These are phyloP conservation scores for Pogonognathellus flavescens DNA, from an alignment of 1,140 invertebrate genomes.

Conservation along the genomic window DNA sequence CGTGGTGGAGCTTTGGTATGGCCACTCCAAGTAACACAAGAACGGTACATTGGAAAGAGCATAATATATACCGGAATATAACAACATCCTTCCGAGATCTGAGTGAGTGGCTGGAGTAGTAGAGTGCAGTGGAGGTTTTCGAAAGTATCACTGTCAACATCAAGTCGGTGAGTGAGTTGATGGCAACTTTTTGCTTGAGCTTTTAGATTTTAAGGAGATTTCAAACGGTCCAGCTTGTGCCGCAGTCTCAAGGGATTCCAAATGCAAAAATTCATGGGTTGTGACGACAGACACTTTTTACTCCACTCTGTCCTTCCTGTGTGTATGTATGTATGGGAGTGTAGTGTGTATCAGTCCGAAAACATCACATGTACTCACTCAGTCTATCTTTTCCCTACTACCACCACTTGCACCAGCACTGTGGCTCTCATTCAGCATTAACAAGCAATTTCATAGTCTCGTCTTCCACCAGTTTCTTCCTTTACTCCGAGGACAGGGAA, in stretches of 20 bases:
- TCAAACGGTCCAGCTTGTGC: constrained; percentile 59
- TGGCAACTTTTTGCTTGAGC: constrained; percentile 49
- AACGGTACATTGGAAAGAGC: constrained; percentile 18
- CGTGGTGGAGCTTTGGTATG: constrained; percentile 9
- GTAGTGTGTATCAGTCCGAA: too few species aligned
- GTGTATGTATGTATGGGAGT: not conserved
- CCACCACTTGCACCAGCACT: not conserved
- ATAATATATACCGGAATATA: constrained; percentile 38
- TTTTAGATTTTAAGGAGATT: constrained; percentile 63
- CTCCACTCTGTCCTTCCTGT: not conserved
- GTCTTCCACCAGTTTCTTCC: too few species aligned
- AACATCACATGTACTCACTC: not conserved
- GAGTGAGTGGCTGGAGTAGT: not conserved
- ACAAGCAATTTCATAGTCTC: too few species aligned
- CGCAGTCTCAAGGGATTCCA: constrained; percentile 54
- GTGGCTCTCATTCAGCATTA: too few species aligned
- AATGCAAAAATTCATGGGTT: constrained; percentile 52
- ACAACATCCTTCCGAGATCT: constrained; percentile 6
- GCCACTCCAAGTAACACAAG: not conserved
- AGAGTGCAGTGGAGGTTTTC: constrained; percentile 2
- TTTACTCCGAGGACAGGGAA: too few species aligned
- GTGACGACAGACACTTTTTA: constrained; percentile 54
- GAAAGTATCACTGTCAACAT: constrained; percentile 25
- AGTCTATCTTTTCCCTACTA: not conserved
- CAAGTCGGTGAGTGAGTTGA: constrained; percentile 25